Conservation (phyloP, 2,888 invertebrate genomes). For the Leuctra nigra region DNA sequence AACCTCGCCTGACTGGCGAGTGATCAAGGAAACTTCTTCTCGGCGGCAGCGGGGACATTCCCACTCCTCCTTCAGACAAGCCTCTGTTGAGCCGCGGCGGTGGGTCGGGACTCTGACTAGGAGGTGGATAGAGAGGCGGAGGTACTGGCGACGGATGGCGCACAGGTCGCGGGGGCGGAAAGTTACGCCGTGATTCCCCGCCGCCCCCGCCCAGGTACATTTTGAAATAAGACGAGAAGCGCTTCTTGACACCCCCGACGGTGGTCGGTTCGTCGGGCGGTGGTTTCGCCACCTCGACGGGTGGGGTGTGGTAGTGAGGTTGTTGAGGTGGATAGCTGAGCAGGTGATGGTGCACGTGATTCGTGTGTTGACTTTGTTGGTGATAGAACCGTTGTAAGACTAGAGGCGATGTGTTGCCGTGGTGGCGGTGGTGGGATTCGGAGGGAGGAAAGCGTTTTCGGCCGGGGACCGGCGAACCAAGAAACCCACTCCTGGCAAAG, state of each 20-base stretch:
- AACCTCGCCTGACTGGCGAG: conserved; percentile 33
- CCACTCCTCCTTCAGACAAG: conserved; percentile 20
- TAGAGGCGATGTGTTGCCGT: conserved; percentile 70
- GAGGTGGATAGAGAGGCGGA: conserved; percentile 32
- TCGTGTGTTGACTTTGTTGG: conserved; percentile 61
- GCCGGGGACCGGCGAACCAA: conserved; percentile 40
- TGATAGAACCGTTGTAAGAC: conserved; percentile 71
- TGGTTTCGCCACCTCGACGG: conserved; percentile 3
- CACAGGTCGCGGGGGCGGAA: conserved; percentile 38
- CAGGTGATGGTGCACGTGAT: conserved; percentile 35
- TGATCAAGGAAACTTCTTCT: conserved; percentile 53
- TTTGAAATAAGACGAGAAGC: conserved; percentile 77
- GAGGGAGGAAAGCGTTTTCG: conserved; percentile 36
- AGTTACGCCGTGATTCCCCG: conserved; percentile 22
- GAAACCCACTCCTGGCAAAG: conserved; percentile 28
- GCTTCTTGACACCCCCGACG: conserved; percentile 50
- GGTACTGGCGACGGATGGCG: conserved; percentile 27
- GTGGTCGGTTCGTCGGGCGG: conserved; percentile 14
- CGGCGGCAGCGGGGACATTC: conserved; percentile 45
- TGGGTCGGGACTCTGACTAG: conserved; percentile 54
- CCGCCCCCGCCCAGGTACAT: conserved; percentile 54
- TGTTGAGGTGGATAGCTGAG: conserved; percentile 5
- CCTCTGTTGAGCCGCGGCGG: conserved; percentile 46
- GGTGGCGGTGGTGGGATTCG: conserved; percentile 35
- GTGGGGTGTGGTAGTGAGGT: neutral